A percentile compares a stretch with the other conserved stretches of the same genome.
phyloP scores from a whole-genome alignment of 2,113 vertebrate genomes.

The Ptychochromis oligacanthus region DNA sequence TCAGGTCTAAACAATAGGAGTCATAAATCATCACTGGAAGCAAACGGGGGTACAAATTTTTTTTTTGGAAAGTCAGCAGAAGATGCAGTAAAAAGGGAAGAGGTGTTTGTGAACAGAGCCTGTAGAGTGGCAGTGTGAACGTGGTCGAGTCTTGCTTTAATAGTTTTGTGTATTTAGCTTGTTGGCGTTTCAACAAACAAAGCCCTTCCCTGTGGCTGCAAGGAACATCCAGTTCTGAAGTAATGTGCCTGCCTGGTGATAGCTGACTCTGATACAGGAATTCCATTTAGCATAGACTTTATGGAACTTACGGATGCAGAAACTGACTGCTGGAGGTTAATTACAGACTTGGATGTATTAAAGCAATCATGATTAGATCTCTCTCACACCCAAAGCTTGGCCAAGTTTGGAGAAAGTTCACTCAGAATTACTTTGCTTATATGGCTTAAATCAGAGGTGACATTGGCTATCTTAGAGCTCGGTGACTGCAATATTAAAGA shows the following conservation, averaged over 20 bases:
- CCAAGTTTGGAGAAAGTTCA: not conserved
- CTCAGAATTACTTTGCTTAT: not conserved
- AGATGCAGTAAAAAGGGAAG: not conserved
- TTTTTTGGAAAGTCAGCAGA: not conserved
- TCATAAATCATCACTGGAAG: constrained; percentile 20
- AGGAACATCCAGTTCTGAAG: constrained; percentile 33
- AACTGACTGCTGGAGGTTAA: not conserved
- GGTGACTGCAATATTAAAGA: constrained; percentile 21
- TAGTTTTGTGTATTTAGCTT: constrained; percentile 42
- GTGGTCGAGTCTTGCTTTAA: constrained; percentile 54
- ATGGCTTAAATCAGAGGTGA: constrained; percentile 27
- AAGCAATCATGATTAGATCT: constrained; percentile 1
- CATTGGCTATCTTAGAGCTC: not conserved
- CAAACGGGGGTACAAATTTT: not conserved
- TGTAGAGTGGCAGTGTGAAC: constrained; percentile 7
- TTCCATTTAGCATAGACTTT: constrained; percentile 30
- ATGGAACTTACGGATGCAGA: constrained; percentile 18
- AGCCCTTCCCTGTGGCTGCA: constrained; percentile 31
- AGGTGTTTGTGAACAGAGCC: not conserved
- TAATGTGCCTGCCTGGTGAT: constrained; percentile 26
- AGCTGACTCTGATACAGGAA: constrained; percentile 25
- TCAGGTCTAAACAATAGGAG: constrained; percentile 11
- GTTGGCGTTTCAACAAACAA: constrained; percentile 67
- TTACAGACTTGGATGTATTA: not conserved
- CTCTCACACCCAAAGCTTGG: not conserved